A percentile compares a stretch with the other conserved stretches of the same genome.
These are phyloP conservation scores for Cricetomys ansorgei DNA, from an alignment of 2,113 vertebrate genomes.

Conservation along the genomic window DNA sequence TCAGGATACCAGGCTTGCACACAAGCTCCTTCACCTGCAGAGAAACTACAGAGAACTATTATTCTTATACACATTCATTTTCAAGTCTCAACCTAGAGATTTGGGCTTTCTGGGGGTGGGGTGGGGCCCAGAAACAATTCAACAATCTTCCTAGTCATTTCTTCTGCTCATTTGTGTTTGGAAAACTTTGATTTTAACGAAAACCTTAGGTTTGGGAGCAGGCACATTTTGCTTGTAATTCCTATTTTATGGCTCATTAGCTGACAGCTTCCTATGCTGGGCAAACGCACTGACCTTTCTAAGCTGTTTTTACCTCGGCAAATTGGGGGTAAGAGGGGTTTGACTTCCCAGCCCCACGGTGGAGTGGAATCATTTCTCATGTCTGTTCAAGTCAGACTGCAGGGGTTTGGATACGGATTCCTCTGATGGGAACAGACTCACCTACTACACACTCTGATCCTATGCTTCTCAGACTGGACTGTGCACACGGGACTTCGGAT, in stretches of 20 bases:
- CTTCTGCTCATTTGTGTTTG: constrained; percentile 10
- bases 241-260: not conserved
- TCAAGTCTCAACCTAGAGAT: not conserved
- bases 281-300: not conserved
- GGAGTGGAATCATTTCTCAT: not conserved
- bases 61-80: not conserved
- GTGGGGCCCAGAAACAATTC: not conserved
- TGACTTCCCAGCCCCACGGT: not conserved
- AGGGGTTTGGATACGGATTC: not conserved
- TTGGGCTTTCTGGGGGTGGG: not conserved
- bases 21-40: not conserved
- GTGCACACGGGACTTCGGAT: not conserved
- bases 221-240: constrained; percentile 1
- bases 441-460: not conserved
- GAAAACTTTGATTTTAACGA: not conserved
- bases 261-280: not conserved
- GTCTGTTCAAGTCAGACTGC: not conserved
- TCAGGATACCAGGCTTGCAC: not conserved
- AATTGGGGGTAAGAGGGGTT: not conserved
- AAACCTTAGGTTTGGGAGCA: not conserved
- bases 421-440: not conserved
- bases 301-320: not conserved
- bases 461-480: not conserved
- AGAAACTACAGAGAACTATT: not conserved
- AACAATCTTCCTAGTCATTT: not conserved